phyloP scores from a whole-genome alignment of 2,888 invertebrate genomes.

The Dichetophora obliterata region DNA sequence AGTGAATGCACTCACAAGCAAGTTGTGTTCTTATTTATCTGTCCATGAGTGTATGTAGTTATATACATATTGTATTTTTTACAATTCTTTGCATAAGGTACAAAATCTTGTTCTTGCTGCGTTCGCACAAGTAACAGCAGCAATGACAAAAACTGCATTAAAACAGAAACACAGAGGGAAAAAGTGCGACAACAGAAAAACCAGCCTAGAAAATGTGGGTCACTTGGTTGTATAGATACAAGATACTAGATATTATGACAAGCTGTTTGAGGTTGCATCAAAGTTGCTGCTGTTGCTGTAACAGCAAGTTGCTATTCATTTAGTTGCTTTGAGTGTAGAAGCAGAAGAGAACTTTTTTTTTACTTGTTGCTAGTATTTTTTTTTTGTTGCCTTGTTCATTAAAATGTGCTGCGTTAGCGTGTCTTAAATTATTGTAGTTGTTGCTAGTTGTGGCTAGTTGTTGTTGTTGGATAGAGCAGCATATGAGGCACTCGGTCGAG shows the following conservation, averaged over 20 bases:
- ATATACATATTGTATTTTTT: too few species aligned
- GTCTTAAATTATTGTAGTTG: background rate
- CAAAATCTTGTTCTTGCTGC: too few species aligned
- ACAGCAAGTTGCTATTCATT: conserved; percentile 20
- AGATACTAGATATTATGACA: conserved; percentile 16
- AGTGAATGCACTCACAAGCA: too few species aligned
- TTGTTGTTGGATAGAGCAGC: background rate
- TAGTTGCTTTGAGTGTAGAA: conserved; percentile 7
- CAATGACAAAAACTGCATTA: conserved; percentile 16
- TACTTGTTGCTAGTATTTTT: conserved; percentile 2
- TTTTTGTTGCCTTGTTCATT: conserved; percentile 5
- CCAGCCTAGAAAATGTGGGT: conserved; percentile 38
- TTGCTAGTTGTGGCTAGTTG: background rate
- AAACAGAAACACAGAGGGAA: background rate
- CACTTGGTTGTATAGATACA: conserved; percentile 29
- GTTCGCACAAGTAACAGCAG: background rate
- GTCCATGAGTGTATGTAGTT: too few species aligned
- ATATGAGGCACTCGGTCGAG: background rate
- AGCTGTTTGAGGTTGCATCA: conserved; percentile 18
- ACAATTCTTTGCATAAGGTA: too few species aligned
- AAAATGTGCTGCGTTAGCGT: conserved; percentile 8
- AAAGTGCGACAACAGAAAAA: conserved; percentile 8
- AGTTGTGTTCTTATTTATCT: too few species aligned
- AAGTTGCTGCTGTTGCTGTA: conserved; percentile 1
- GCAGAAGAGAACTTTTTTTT: background rate